Evolutionary conservation across 2,113 vertebrate genomes (phyloP).

Genomic region (Notarius lentiginosus): DNA sequence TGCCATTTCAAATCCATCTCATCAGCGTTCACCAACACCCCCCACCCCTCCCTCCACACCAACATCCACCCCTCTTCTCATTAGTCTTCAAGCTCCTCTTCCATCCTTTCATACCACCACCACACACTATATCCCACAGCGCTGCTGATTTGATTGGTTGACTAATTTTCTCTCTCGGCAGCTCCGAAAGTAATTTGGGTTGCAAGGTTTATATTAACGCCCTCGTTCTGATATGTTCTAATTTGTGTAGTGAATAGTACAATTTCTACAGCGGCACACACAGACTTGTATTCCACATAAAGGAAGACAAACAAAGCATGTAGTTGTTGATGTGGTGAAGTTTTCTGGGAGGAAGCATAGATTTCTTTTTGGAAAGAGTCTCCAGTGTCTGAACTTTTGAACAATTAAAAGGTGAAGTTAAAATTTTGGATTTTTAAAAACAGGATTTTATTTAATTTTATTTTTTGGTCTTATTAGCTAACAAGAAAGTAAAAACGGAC

Average conservation of each 20-base stretch:
- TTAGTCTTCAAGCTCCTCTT: background rate
- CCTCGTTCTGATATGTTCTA: background rate
- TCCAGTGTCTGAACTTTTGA: background rate
- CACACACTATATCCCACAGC: background rate
- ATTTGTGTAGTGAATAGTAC: background rate
- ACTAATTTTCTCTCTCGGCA: background rate
- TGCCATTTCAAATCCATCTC: slow-evolving; percentile 4
- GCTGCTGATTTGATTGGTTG: background rate
- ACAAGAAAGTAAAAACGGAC: background rate
- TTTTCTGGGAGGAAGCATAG: background rate
- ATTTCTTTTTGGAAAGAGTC: background rate
- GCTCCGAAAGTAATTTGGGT: background rate
- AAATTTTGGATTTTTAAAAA: background rate
- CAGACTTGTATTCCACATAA: background rate
- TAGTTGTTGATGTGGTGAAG: background rate
- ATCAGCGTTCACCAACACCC: background rate
- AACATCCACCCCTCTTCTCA: background rate
- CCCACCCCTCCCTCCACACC: background rate
- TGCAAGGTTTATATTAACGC: background rate
- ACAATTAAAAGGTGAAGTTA: background rate
- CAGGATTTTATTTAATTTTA: background rate
- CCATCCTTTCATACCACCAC: background rate
- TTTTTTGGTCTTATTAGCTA: background rate
- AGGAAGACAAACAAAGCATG: background rate
- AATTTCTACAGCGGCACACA: background rate